Conservation (phyloP, 1,140 invertebrate species). For the Zaprionus ornatus region DNA sequence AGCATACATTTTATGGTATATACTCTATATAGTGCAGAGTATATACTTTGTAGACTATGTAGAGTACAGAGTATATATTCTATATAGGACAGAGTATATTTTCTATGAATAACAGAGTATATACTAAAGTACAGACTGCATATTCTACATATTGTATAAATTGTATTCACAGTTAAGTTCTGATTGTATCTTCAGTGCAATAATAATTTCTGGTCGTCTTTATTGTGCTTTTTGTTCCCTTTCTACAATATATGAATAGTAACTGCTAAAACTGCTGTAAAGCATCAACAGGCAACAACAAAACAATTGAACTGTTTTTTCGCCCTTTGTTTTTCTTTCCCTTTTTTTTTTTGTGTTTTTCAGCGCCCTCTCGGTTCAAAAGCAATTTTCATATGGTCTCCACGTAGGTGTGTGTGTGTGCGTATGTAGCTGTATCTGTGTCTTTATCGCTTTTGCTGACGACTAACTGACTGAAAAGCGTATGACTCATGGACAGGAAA, state of each 20-base stretch:
- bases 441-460: constrained; percentile 64
- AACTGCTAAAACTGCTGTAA: constrained; percentile 31
- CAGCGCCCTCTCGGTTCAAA: constrained; percentile 31
- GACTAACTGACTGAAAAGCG: constrained; percentile 31
- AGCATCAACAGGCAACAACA: constrained; percentile 26
- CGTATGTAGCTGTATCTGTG: constrained; percentile 27
- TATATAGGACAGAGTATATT: too few relatives aligned
- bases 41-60: too few relatives aligned
- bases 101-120: too few relatives aligned
- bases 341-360: constrained; percentile 3
- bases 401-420: constrained; percentile 41
- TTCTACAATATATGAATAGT: constrained; percentile 13
- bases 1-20: too few relatives aligned
- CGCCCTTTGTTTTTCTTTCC: constrained; percentile 23
- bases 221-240: constrained; percentile 3
- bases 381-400: constrained; percentile 68
- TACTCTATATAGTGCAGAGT: too few relatives aligned
- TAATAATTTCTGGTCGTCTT: not conserved
- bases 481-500: constrained; percentile 72
- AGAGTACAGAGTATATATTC: too few relatives aligned
- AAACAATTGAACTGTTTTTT: constrained; percentile 53
- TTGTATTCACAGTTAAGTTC: not conserved
- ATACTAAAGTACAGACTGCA: too few relatives aligned
- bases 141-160: not conserved
- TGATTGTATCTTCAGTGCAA: constrained; percentile 11